Conservation (phyloP, 53 echinoderm and acorn worm genomes). For the Luidia sarsii region DNA sequence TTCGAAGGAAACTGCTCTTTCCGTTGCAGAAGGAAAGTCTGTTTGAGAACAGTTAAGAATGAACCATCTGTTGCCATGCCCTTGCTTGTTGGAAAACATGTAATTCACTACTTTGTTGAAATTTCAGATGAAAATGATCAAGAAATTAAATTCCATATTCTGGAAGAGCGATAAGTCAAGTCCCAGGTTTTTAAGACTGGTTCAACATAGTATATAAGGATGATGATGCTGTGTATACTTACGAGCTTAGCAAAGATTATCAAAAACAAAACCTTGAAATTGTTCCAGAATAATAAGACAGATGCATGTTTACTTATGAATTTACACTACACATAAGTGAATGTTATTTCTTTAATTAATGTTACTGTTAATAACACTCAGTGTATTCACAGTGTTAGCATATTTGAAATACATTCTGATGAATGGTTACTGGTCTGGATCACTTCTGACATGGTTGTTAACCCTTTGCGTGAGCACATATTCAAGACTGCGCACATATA, state of each 20-base stretch:
- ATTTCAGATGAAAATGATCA: no score
- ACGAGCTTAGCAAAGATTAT: neutral
- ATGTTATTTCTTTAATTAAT: no score
- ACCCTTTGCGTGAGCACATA: no score
- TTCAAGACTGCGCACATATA: neutral
- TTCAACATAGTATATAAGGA: conserved; percentile 39
- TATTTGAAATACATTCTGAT: no score
- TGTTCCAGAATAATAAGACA: no score
- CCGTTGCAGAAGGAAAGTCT: neutral
- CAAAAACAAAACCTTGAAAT: neutral
- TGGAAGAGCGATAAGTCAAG: conserved; percentile 52
- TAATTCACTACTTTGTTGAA: conserved; percentile 1
- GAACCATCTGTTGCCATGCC: neutral
- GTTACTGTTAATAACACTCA: no score
- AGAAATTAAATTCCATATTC: neutral
- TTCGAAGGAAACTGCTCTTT: conserved; percentile 27
- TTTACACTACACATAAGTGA: no score
- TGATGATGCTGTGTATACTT: conserved; percentile 23
- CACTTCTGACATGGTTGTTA: no score
- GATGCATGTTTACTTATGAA: no score
- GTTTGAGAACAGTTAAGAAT: neutral
- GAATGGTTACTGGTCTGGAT: no score
- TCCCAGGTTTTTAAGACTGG: conserved; percentile 49
- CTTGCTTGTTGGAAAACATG: conserved; percentile 6
- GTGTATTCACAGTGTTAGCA: no score